A percentile compares a stretch with the other conserved stretches of the same genome.
Conservation (phyloP, 2,797 vertebrate species). For the Malacoctenus gilli region DNA sequence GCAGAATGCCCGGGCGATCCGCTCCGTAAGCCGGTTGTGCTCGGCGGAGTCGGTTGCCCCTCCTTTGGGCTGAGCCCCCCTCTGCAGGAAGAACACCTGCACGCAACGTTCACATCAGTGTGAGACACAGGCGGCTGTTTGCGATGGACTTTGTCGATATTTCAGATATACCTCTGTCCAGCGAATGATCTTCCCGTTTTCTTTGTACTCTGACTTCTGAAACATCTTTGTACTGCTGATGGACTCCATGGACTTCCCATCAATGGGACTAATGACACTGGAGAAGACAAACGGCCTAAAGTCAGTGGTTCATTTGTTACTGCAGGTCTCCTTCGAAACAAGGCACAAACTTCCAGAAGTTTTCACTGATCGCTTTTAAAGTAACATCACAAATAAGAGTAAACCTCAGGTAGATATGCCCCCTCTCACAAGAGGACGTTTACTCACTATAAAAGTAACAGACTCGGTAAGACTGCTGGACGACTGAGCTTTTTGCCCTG, state of each 20-base stretch:
- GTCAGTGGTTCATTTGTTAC: not conserved
- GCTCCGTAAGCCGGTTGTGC: constrained; percentile 92
- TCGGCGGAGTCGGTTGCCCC: constrained; percentile 87
- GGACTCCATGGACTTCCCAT: constrained; percentile 97
- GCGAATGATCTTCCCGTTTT: constrained; percentile 96
- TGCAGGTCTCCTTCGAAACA: too few species aligned
- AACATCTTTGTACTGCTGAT: constrained; percentile 95
- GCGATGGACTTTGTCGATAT: not conserved
- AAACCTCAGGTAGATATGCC: too few species aligned
- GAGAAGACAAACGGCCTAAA: not conserved
- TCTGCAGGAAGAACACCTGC: constrained; percentile 94
- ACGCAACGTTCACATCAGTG: constrained; percentile 11
- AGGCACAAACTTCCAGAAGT: too few species aligned
- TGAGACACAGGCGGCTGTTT: not conserved
- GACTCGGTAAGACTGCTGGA: too few species aligned
- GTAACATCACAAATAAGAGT: too few species aligned
- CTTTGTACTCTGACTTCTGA: constrained; percentile 97
- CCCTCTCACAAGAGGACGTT: too few species aligned
- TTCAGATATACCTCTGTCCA: constrained; percentile 91
- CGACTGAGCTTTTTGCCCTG: too few species aligned
- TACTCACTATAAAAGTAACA: too few species aligned
- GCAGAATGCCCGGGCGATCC: constrained; percentile 94
- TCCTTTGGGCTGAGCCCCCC: constrained; percentile 85
- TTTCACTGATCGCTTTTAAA: too few species aligned
- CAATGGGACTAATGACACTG: constrained; percentile 94